These are phyloP conservation scores for Drosophila varians DNA, from an alignment of 1,140 invertebrate species.

Conservation along the genomic window DNA sequence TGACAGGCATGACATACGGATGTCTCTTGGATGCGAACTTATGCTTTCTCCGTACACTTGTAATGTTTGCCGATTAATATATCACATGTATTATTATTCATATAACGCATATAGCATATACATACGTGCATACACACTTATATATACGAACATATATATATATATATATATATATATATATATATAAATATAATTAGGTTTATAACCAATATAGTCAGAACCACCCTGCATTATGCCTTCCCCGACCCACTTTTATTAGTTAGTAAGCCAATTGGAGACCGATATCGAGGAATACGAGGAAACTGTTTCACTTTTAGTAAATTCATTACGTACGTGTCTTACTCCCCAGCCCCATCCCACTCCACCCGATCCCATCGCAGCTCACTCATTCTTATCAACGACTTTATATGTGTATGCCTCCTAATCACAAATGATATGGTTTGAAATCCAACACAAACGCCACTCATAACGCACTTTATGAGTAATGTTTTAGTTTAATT, in stretches of 20 bases:
- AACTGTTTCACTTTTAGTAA: constrained; percentile 68
- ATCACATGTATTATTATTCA: constrained; percentile 60
- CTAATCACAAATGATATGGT: constrained; percentile 52
- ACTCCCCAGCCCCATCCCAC: constrained; percentile 33
- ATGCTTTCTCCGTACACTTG: constrained; percentile 3
- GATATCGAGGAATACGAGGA: constrained; percentile 30
- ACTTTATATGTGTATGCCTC: constrained; percentile 73
- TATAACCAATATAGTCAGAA: constrained; percentile 36
- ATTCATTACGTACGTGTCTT: constrained; percentile 69
- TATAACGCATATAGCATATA: constrained; percentile 43
- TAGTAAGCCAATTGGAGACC: constrained; percentile 38
- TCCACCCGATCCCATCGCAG: no score
- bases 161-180: constrained; percentile 33
- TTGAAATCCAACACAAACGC: constrained; percentile 27
- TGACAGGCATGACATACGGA: constrained; percentile 23
- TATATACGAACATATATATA: constrained; percentile 33
- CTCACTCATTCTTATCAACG: constrained; percentile 67
- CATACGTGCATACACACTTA: constrained; percentile 33
- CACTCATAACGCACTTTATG: constrained; percentile 59
- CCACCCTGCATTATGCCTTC: constrained; percentile 10
- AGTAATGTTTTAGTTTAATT: constrained; percentile 72
- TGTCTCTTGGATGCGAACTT: constrained; percentile 15
- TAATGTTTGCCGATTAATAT: constrained; percentile 28
- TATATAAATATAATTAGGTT: constrained; percentile 44
- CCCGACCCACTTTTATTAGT: constrained; percentile 40